These are phyloP conservation scores for Agrypnus murinus DNA, from an alignment of 2,888 invertebrate species.

Conservation along the genomic window DNA sequence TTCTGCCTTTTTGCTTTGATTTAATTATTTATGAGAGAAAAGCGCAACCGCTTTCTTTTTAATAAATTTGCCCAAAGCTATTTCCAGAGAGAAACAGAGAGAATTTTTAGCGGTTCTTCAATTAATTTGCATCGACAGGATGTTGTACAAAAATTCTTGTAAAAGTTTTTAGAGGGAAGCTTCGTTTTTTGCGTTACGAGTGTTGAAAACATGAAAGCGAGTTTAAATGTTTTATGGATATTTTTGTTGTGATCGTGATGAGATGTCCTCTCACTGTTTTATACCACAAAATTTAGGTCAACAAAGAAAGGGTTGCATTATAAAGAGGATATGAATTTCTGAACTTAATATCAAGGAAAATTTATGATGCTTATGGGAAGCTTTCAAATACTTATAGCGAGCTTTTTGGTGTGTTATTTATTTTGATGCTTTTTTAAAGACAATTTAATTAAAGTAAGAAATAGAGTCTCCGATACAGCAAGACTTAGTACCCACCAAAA, in stretches of 20 bases:
- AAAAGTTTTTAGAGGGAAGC: not conserved
- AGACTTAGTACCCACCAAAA: slow-evolving; percentile 54
- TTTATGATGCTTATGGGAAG: too few species aligned
- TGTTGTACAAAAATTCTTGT: not conserved
- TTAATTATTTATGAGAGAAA: slow-evolving; percentile 18
- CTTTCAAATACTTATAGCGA: too few species aligned
- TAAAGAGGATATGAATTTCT: too few species aligned
- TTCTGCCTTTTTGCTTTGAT: not conserved
- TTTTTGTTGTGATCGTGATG: too few species aligned
- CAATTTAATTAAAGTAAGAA: slow-evolving; percentile 1
- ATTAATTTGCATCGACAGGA: slow-evolving; percentile 11
- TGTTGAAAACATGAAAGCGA: not conserved
- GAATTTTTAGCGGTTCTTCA: slow-evolving; percentile 1
- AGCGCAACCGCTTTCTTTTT: not conserved
- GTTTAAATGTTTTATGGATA: not conserved
- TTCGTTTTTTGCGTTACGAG: not conserved
- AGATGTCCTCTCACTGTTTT: too few species aligned
- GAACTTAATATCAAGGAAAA: too few species aligned
- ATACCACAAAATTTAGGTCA: too few species aligned
- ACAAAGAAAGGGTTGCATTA: too few species aligned
- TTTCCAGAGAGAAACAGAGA: too few species aligned
- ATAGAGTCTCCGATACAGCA: slow-evolving; percentile 52
- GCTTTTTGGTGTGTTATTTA: too few species aligned
- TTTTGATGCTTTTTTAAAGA: too few species aligned
- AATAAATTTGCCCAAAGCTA: slow-evolving; percentile 12